phyloP scores from a whole-genome alignment of 2,113 vertebrate genomes.

The Bos indicus region DNA sequence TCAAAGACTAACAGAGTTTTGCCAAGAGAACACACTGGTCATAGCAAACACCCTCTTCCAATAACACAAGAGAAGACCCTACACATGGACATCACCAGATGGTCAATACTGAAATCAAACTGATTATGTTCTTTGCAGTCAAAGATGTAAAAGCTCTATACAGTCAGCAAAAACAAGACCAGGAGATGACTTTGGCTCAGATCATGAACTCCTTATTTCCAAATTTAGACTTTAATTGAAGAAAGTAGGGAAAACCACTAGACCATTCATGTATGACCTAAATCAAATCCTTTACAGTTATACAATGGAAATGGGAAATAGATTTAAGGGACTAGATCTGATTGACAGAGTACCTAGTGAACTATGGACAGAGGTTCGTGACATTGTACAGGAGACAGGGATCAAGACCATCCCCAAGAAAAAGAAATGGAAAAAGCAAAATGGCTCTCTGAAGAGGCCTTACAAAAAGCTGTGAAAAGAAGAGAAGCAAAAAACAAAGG shows the following conservation, averaged over 20 bases:
- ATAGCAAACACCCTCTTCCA: not conserved
- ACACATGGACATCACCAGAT: not conserved
- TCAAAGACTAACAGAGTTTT: no score
- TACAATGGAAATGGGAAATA: not conserved
- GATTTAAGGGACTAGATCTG: not conserved
- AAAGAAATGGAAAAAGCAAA: not conserved
- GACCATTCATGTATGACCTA: not conserved
- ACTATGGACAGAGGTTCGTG: not conserved
- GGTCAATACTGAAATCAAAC: not conserved
- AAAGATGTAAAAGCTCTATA: not conserved
- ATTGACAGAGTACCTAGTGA: not conserved
- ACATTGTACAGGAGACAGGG: not conserved
- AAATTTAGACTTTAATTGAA: not conserved
- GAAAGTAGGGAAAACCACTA: not conserved
- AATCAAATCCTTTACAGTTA: not conserved
- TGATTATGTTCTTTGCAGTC: not conserved
- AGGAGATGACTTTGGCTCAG: not conserved
- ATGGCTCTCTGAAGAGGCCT: not conserved
- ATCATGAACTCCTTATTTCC: not conserved
- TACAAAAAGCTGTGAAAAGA: not conserved
- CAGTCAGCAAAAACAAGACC: not conserved
- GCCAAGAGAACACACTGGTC: no score
- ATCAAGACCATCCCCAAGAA: not conserved
- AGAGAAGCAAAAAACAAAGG: not conserved
- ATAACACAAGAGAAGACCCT: not conserved